A percentile compares a stretch with the other conserved stretches of the same genome.
Conservation (phyloP, 2,113 vertebrate genomes). For the Plotosus lineatus region DNA sequence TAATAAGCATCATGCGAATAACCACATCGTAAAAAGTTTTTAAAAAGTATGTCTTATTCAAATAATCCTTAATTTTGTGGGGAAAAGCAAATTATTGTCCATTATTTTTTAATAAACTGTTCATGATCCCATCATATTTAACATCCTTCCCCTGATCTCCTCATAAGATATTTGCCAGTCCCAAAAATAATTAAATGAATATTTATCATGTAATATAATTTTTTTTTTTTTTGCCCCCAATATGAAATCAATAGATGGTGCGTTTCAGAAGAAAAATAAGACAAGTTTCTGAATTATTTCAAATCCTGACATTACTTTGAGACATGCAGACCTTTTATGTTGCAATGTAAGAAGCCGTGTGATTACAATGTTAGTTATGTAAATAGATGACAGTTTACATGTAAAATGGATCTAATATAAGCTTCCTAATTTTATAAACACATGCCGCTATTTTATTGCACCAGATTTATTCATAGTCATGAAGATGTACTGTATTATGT, state of each 20-base stretch:
- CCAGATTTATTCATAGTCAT: conserved; percentile 23
- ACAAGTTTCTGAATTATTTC: neutral
- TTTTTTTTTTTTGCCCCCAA: too few species aligned
- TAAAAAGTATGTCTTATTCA: neutral
- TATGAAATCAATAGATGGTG: neutral
- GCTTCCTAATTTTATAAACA: neutral
- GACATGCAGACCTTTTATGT: neutral
- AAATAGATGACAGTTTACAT: conserved; percentile 16
- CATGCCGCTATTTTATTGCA: neutral
- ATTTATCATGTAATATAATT: conserved; percentile 7
- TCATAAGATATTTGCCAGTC: neutral
- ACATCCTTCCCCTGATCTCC: neutral
- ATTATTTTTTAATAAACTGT: neutral
- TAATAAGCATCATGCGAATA: neutral
- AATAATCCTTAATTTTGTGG: neutral
- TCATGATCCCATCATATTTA: neutral
- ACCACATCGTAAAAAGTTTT: neutral
- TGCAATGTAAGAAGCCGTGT: conserved; percentile 19
- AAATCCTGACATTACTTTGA: conserved; percentile 18
- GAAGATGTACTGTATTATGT: conserved; percentile 21
- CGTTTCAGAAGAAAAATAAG: neutral
- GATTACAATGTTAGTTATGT: conserved; percentile 15
- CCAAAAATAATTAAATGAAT: conserved; percentile 9
- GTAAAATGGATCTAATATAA: conserved; percentile 17
- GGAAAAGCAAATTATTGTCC: neutral